These are phyloP conservation scores for Callopanchax toddi DNA, from an alignment of 2,113 vertebrate genomes.

Conservation along the genomic window DNA sequence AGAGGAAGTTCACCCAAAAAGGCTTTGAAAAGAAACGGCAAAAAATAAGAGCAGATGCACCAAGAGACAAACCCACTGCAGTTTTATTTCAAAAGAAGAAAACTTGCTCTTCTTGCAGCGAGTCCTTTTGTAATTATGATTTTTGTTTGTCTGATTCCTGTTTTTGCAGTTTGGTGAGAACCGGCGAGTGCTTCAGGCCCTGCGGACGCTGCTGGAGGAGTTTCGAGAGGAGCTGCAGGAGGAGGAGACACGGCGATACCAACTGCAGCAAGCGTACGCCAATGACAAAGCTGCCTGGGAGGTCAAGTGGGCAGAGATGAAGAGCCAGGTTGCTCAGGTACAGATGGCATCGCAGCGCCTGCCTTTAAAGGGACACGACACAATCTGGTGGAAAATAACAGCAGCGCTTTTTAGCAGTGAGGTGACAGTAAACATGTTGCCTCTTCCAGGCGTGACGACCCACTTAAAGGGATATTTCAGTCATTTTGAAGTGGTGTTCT, in stretches of 20 bases:
- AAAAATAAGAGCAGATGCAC: too few species aligned
- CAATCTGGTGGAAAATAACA: slow-evolving; percentile 16
- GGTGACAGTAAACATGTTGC: slow-evolving; percentile 53
- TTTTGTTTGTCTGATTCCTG: background rate
- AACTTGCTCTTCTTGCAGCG: too few species aligned
- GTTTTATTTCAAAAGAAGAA: too few species aligned
- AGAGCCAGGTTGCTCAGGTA: slow-evolving; percentile 90
- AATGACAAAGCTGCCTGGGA: slow-evolving; percentile 94
- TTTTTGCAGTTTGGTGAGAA: slow-evolving; percentile 85
- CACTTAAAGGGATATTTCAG: too few species aligned
- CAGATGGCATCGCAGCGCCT: slow-evolving; percentile 61
- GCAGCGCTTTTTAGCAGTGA: slow-evolving; percentile 11
- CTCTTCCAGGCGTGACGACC: slow-evolving; percentile 6
- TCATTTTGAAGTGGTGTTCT: too few species aligned
- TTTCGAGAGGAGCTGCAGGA: slow-evolving; percentile 88
- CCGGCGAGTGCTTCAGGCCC: slow-evolving; percentile 84
- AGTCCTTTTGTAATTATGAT: background rate
- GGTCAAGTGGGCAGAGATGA: slow-evolving; percentile 88
- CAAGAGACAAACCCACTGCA: too few species aligned
- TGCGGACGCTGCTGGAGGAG: slow-evolving; percentile 90
- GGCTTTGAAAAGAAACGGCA: too few species aligned
- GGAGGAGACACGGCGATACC: slow-evolving; percentile 83
- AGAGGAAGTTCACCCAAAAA: too few species aligned
- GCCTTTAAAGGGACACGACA: slow-evolving; percentile 45
- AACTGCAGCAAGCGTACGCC: slow-evolving; percentile 89